phyloP scores from a whole-genome alignment of 64 coral and sea anemone species.

The Porites australiensis region DNA sequence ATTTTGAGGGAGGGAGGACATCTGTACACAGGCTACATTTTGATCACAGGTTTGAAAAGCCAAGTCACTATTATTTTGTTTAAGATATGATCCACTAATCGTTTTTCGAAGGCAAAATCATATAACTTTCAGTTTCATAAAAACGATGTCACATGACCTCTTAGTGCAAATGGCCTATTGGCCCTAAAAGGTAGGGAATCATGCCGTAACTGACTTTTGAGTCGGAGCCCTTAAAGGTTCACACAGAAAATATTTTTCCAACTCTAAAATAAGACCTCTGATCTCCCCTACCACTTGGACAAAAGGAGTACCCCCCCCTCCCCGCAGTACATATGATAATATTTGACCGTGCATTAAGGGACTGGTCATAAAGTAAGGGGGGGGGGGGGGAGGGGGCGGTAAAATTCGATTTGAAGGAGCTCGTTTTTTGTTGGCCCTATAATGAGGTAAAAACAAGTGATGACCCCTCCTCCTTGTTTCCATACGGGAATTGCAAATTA shows the following conservation, averaged over 20 bases:
- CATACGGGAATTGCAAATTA: not conserved
- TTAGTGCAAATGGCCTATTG: not conserved
- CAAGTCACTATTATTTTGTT: too few species aligned
- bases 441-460: not conserved
- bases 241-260: constrained; percentile 31
- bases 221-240: not conserved
- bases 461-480: not conserved
- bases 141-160: too few species aligned
- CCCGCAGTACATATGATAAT: too few species aligned
- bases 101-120: too few species aligned
- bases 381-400: not conserved
- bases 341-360: too few species aligned
- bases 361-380: not conserved
- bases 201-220: constrained; percentile 24
- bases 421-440: not conserved
- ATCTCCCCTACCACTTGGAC: not conserved
- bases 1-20: too few species aligned
- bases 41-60: too few species aligned
- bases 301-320: not conserved
- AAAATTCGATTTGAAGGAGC: not conserved
- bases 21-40: too few species aligned
- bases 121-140: too few species aligned
- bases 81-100: too few species aligned
- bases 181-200: constrained; percentile 1
- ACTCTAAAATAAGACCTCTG: constrained; percentile 15